Conservation (phyloP, 1,140 invertebrate species). For the Cotesia typhae region DNA sequence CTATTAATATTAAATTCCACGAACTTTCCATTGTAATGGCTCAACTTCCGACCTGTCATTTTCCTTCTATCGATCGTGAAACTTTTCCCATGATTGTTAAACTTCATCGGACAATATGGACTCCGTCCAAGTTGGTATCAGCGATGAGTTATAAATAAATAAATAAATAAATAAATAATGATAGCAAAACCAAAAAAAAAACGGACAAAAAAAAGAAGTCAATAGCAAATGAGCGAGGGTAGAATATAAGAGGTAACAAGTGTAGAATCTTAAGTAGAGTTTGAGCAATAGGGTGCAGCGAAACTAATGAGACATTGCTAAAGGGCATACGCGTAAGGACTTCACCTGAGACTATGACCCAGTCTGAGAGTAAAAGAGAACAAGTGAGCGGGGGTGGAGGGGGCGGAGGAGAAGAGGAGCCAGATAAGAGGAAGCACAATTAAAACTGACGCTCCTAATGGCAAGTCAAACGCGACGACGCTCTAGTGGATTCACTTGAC, state of each 20-base stretch:
- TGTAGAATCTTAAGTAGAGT: no score
- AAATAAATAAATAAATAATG: no score
- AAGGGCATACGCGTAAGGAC: slow-evolving; percentile 61
- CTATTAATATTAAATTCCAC: no score
- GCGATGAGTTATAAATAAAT: no score
- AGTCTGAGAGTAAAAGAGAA: slow-evolving; percentile 49
- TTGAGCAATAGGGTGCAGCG: slow-evolving; percentile 33
- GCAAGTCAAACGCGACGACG: slow-evolving; percentile 67
- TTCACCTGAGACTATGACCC: slow-evolving; percentile 62
- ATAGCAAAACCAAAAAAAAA: neutral
- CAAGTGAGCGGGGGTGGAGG: slow-evolving; percentile 51
- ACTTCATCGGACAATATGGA: no score
- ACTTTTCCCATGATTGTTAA: no score
- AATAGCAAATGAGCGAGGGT: neutral
- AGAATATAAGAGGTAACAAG: neutral
- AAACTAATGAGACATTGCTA: slow-evolving; percentile 68
- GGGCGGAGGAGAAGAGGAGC: slow-evolving; percentile 50
- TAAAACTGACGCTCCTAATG: slow-evolving; percentile 68
- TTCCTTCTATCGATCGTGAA: no score
- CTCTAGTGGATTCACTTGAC: slow-evolving; percentile 65
- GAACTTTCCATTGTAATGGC: no score
- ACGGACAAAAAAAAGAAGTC: neutral
- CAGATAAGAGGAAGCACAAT: slow-evolving; percentile 57
- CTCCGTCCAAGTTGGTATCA: no score
- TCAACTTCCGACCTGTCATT: no score